Evolutionary conservation across 2,888 invertebrate genomes (phyloP), one percentile per base, ranked within the genome.

Genomic region (Pogonocherus hispidulus): DNA sequence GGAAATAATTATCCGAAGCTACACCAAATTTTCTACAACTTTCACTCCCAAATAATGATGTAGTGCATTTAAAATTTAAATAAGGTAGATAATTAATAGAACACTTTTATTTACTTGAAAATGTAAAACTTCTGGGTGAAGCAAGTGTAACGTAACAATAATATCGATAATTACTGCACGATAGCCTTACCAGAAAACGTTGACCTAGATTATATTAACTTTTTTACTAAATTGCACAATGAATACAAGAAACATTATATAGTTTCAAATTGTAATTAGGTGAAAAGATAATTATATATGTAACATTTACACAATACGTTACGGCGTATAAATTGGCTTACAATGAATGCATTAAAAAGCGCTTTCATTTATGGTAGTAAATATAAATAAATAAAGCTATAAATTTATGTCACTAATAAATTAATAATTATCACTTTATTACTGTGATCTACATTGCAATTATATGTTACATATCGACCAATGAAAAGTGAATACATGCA

Each of bases 261-360:
- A 52, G 32, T 52, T 52, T 52, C 18, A 32, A 52, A 32, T 27
- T 19, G 6, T 51, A 62, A 62, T 62, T 35, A 51, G 32, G 32
- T 22, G 32, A 62, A 62, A 62, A 32, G 18, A 16, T 62, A 62
- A 59, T 41, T 20, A 37, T 51, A 37, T 51, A 51, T 22, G 51
- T 41, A 51, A 62, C 16, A 37, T 51, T 51, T 51, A 37, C 62
- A 49, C 37, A 57, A 57, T 44, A 4, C 57, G 19, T 44, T 52
- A 16, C 32, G 52, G 52, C 18, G 1, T 32, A 32, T 41, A 41
- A 41, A n/a, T 18, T 32, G 3, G 32, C 27, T 52, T 52, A 23
- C n/a, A 51, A n/a, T 51, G 23, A 51, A 23, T 51, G 49, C 8
- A 11, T 22, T 51, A 5, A n/a, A n/a, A 49, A 22, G 19, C 27